These are phyloP conservation scores for Nephrotoma appendiculata DNA, from an alignment of 2,888 invertebrate genomes.

Conservation along the genomic window DNA sequence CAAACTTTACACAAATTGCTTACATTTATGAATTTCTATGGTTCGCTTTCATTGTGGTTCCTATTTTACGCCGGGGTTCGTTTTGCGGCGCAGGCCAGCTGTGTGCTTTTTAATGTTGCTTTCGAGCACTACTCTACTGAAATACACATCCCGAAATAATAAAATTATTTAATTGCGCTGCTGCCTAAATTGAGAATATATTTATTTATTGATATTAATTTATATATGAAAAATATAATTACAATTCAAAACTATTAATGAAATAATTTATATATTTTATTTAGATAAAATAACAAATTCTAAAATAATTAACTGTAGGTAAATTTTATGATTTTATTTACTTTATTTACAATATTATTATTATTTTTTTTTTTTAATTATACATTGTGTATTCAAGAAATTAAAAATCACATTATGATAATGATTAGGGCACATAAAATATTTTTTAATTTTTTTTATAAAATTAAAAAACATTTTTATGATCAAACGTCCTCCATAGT, in stretches of 20 bases:
- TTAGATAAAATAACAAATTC: background rate
- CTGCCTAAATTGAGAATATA: background rate
- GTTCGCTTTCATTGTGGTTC: too few relatives aligned
- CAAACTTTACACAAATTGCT: too few relatives aligned
- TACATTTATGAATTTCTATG: too few relatives aligned
- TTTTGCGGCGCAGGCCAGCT: too few relatives aligned
- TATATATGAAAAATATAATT: background rate
- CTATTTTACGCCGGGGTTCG: too few relatives aligned
- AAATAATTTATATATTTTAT: background rate
- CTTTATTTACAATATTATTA: background rate
- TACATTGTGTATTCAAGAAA: background rate
- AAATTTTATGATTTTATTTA: background rate
- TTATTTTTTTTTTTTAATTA: background rate
- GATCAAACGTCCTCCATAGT: background rate
- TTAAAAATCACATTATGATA: background rate
- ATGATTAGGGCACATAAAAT: background rate
- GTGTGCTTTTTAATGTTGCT: too few relatives aligned
- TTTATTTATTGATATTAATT: background rate
- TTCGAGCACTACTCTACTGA: too few relatives aligned
- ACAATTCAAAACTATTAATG: background rate
- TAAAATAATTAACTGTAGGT: background rate
- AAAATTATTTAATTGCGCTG: background rate
- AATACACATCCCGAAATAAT: too few relatives aligned
- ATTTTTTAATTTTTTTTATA: slow-evolving; percentile 1
- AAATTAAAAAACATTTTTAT: background rate